Conservation (phyloP, 2,113 vertebrate species). For the Aspiorhynchus laticeps region DNA sequence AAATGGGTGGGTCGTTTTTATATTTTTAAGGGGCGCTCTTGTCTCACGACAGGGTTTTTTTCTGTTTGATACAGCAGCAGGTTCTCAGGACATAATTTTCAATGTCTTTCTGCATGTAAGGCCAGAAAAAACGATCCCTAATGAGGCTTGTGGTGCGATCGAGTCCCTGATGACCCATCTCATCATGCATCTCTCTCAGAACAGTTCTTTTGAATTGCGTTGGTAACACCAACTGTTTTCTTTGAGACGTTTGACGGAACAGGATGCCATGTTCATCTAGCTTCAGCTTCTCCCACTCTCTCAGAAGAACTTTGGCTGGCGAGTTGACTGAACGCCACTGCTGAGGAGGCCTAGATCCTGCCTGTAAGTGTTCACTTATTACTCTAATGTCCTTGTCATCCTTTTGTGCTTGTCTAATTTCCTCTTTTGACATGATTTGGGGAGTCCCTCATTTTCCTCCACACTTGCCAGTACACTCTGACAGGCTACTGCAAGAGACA, state of each 20-base stretch:
- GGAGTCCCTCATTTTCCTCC: background rate
- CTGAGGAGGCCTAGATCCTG: background rate
- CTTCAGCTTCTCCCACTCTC: conserved; percentile 1
- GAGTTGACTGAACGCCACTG: background rate
- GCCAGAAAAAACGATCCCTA: background rate
- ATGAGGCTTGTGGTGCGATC: background rate
- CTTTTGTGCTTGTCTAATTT: background rate
- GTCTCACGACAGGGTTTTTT: background rate
- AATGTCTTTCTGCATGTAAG: background rate
- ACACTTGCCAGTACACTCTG: background rate
- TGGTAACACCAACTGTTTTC: background rate
- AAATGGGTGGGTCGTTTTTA: background rate
- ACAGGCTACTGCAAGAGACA: background rate
- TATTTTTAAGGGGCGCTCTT: background rate
- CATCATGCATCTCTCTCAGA: background rate
- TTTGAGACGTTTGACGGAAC: background rate
- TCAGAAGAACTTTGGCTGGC: background rate
- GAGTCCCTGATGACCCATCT: background rate
- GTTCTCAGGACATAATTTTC: background rate
- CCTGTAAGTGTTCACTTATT: background rate
- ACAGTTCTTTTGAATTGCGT: background rate
- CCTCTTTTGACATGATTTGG: background rate
- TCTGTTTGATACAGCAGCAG: background rate
- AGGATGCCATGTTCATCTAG: background rate
- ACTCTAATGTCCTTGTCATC: background rate